Evolutionary conservation across 2,797 vertebrate species (phyloP).

Genomic region (Setipinna tenuifilis): DNA sequence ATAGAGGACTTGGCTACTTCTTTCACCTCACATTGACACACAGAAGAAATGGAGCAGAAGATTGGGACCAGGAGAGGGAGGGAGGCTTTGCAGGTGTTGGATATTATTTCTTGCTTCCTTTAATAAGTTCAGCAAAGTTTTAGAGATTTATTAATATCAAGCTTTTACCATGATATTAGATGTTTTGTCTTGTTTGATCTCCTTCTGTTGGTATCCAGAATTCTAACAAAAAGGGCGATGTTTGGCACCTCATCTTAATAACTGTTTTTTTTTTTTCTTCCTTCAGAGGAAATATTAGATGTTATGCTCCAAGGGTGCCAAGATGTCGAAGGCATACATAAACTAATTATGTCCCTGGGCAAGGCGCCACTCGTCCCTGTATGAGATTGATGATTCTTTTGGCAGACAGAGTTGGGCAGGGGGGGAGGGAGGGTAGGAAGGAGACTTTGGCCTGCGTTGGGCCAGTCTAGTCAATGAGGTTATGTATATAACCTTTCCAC

Average conservation of each 20-base stretch:
- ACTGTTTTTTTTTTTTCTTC: not conserved
- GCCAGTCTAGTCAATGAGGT: not conserved
- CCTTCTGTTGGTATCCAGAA: not conserved
- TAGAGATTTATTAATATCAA: not conserved
- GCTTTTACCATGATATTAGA: not conserved
- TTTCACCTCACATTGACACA: not conserved
- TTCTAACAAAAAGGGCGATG: not conserved
- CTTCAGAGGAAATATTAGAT: constrained; percentile 8
- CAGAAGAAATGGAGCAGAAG: not conserved
- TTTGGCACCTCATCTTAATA: not conserved
- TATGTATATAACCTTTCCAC: not conserved
- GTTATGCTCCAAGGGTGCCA: constrained; percentile 6
- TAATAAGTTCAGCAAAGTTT: not conserved
- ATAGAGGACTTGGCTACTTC: not conserved
- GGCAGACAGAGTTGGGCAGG: not conserved
- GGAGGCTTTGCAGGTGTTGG: not conserved
- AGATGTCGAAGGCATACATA: constrained; percentile 11
- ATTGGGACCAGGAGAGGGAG: not conserved
- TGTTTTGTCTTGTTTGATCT: not conserved
- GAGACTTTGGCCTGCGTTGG: not conserved
- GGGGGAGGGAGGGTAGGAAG: not conserved
- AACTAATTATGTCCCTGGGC: constrained; percentile 32
- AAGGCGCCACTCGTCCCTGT: not conserved
- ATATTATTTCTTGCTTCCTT: not conserved
- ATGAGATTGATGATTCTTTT: not conserved